These are phyloP conservation scores for Brachystomella parvula DNA, from an alignment of 1,140 invertebrate species.

Conservation along the genomic window DNA sequence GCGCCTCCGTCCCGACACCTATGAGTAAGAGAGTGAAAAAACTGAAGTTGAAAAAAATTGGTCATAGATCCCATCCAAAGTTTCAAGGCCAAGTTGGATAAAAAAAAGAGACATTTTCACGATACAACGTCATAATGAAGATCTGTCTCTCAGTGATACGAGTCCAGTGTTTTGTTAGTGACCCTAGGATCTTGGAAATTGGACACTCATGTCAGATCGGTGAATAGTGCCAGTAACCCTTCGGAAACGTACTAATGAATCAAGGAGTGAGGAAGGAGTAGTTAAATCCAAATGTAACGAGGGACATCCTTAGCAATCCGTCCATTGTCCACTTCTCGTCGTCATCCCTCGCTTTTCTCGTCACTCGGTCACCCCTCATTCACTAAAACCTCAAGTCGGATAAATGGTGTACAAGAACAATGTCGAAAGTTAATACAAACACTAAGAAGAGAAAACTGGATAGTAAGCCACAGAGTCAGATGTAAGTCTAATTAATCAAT, in stretches of 20 bases:
- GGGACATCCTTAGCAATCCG: neutral
- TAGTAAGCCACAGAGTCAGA: conserved; percentile 5
- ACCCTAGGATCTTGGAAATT: no score
- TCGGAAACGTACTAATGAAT: no score
- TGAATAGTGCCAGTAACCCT: no score
- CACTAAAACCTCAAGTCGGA: no score
- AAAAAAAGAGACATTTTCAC: conserved; percentile 12
- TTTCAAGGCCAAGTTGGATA: conserved; percentile 10
- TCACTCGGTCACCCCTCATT: no score
- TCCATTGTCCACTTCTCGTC: neutral
- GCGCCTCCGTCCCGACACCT: neutral
- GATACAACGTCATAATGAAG: conserved; percentile 12
- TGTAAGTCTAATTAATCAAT: neutral
- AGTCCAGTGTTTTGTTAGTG: no score
- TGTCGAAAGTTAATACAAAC: conserved; percentile 5
- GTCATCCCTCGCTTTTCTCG: no score
- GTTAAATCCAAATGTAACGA: no score
- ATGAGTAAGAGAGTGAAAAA: neutral
- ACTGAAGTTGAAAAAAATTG: neutral
- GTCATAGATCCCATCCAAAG: conserved; percentile 1
- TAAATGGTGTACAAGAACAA: conserved; percentile 6
- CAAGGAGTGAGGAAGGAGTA: no score
- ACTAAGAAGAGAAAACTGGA: conserved; percentile 11
- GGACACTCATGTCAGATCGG: no score
- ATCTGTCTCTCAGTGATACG: no score